Percentiles rank a stretch among this genome's conserved stretches.
Evolutionary conservation across 2,113 vertebrate genomes (phyloP).

Genomic region (Gallinago paraguaiae): DNA sequence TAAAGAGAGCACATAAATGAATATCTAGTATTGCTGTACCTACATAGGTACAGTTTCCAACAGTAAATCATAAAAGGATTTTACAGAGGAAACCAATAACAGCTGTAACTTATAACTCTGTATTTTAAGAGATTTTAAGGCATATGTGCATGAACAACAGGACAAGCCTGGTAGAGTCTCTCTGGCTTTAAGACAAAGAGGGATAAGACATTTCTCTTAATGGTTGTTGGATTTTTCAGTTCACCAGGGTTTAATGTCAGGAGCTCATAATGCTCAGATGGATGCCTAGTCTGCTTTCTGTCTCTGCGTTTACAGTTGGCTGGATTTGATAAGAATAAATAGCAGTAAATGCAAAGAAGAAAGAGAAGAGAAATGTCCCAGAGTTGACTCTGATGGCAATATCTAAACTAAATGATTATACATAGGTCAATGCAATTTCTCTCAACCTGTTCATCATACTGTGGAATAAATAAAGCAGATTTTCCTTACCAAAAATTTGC

Average conservation of each 20-base stretch:
- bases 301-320: background rate
- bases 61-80: background rate
- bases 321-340: background rate
- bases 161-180: background rate
- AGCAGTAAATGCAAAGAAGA: background rate
- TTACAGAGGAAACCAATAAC: background rate
- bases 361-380: background rate
- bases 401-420: slow-evolving; percentile 30
- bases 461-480: slow-evolving; percentile 20
- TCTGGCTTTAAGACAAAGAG: background rate
- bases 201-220: background rate
- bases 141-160: background rate
- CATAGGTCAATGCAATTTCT: background rate
- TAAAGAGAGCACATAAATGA: background rate
- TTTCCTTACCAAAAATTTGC: background rate
- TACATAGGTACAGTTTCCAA: background rate
- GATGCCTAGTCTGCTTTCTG: background rate
- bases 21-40: background rate
- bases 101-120: background rate
- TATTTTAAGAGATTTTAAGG: background rate
- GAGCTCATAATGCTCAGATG: background rate
- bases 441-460: background rate
- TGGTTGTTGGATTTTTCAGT: background rate
- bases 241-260: background rate
- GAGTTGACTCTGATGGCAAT: background rate